phyloP scores from a whole-genome alignment of 2,113 vertebrate species.

The Kryptolebias marmoratus region DNA sequence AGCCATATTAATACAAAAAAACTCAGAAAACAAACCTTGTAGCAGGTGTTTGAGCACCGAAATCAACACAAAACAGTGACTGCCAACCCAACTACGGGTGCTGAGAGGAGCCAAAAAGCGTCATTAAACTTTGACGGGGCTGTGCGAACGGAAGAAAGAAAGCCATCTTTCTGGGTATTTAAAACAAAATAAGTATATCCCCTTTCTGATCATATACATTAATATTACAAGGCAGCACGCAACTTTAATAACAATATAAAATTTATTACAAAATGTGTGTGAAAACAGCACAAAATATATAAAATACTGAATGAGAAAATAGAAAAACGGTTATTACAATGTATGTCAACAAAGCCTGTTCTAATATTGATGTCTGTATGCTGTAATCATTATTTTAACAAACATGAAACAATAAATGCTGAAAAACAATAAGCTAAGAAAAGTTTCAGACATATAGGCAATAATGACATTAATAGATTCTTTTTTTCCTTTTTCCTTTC shows the following conservation, averaged over 20 bases:
- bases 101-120: conserved; percentile 35
- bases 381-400: conserved; percentile 19
- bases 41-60: conserved; percentile 31
- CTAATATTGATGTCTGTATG: background rate
- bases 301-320: conserved; percentile 5
- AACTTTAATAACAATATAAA: background rate
- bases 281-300: background rate
- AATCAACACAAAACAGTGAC: conserved; percentile 57
- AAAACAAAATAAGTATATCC: background rate
- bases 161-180: too few relatives aligned
- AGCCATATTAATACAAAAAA: too few relatives aligned
- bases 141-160: background rate
- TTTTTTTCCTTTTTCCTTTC: background rate
- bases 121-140: conserved; percentile 17
- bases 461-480: background rate
- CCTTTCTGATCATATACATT: background rate
- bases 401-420: background rate
- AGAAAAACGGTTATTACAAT: background rate
- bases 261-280: conserved; percentile 40
- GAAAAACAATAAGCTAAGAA: conserved; percentile 7
- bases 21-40: conserved; percentile 56
- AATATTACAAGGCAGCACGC: background rate
- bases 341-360: conserved; percentile 6
- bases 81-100: conserved; percentile 42
- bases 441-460: conserved; percentile 7